phyloP scores from a whole-genome alignment of 1,140 invertebrate species.

The Colletes gigas region DNA sequence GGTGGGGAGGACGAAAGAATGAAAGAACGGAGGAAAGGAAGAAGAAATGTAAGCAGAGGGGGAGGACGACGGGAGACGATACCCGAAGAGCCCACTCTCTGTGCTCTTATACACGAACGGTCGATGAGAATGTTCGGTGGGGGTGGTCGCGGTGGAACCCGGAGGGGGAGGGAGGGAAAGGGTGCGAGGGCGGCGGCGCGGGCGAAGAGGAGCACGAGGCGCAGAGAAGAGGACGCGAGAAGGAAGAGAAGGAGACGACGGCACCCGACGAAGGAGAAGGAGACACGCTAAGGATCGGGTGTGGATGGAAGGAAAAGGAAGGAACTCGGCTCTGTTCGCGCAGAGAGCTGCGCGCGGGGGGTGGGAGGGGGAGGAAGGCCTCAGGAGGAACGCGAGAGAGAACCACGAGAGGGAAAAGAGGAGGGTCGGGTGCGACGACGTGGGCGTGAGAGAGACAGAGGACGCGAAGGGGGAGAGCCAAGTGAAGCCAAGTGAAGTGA shows the following conservation, averaged over 20 bases:
- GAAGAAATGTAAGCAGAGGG: conserved; percentile 16
- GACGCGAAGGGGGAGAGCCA: conserved; percentile 37
- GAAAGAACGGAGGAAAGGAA: conserved; percentile 22
- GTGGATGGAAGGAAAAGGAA: conserved; percentile 49
- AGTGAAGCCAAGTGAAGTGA: conserved; percentile 71
- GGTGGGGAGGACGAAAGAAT: conserved; percentile 18
- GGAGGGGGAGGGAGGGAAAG: conserved; percentile 22
- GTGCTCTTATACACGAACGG: conserved; percentile 63
- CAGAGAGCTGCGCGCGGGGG: background rate
- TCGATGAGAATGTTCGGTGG: conserved; percentile 71
- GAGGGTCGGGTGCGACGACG: background rate
- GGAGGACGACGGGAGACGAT: conserved; percentile 37
- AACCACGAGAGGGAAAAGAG: background rate
- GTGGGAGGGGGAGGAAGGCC: conserved; percentile 36
- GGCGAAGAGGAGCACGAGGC: conserved; percentile 23
- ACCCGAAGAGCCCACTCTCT: conserved; percentile 54
- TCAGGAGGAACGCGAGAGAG: conserved; percentile 31
- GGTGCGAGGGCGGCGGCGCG: conserved; percentile 42
- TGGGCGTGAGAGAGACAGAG: conserved; percentile 25
- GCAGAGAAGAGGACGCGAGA: conserved; percentile 18
- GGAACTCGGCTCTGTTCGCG: conserved; percentile 26
- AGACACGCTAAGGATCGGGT: conserved; percentile 22
- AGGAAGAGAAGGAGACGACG: conserved; percentile 5
- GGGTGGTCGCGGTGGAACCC: conserved; percentile 60
- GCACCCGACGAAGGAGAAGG: conserved; percentile 16